Evolutionary conservation across 2,113 vertebrate genomes (phyloP).

Genomic region (Labrus mixtus): DNA sequence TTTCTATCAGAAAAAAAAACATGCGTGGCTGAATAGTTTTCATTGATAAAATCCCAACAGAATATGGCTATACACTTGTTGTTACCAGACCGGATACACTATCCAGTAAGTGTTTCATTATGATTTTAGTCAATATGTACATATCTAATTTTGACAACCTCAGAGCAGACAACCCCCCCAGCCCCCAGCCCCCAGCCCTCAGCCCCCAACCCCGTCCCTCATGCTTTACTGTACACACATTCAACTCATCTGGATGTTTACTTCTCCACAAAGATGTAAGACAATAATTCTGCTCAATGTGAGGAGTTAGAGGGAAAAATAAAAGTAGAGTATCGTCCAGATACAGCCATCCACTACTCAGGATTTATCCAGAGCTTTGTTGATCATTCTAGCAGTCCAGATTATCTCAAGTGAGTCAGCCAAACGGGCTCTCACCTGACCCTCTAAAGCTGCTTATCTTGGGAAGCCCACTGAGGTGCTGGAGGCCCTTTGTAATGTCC

Average conservation of each 20-base stretch:
- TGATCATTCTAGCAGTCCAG: conserved; percentile 62
- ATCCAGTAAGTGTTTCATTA: too few relatives aligned
- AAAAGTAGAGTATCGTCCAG: conserved; percentile 18
- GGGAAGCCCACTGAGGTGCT: conserved; percentile 44
- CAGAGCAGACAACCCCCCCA: too few relatives aligned
- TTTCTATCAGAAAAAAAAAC: neutral
- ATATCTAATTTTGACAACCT: too few relatives aligned
- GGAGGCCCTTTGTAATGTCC: conserved; percentile 56
- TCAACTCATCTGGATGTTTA: neutral
- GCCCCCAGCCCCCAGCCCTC: too few relatives aligned
- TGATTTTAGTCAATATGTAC: too few relatives aligned
- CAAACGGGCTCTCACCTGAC: conserved; percentile 70
- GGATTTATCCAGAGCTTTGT: conserved; percentile 47
- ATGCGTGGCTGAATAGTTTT: too few relatives aligned
- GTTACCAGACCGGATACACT: too few relatives aligned
- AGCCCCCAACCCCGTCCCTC: too few relatives aligned
- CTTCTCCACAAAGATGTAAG: neutral
- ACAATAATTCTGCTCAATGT: conserved; percentile 6
- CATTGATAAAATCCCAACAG: too few relatives aligned
- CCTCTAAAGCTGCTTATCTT: conserved; percentile 71
- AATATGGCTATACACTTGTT: too few relatives aligned
- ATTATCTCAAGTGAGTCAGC: conserved; percentile 65
- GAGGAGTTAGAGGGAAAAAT: neutral
- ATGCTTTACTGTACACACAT: too few relatives aligned
- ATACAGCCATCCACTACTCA: conserved; percentile 24